Conservation (phyloP, 2,888 invertebrate species). For the Pheosia tremula region DNA sequence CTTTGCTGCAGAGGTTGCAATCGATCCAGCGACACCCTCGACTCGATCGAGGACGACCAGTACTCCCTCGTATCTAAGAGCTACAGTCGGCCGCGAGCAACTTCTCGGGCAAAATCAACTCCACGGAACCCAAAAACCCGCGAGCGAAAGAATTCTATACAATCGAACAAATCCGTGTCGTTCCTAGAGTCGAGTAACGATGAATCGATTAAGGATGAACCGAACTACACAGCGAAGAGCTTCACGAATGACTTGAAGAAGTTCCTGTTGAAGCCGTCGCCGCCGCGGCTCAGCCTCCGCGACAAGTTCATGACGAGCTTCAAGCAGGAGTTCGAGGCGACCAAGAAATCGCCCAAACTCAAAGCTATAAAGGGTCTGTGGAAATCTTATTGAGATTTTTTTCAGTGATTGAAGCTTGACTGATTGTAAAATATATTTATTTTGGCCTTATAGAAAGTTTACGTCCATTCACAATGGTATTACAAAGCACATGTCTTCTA, state of each 20-base stretch:
- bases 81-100: constrained; percentile 57
- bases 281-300: constrained; percentile 72
- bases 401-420: constrained; percentile 20
- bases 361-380: constrained; percentile 80
- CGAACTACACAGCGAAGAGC: constrained; percentile 80
- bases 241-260: constrained; percentile 80
- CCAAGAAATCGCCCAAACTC: constrained; percentile 75
- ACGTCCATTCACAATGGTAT: no score
- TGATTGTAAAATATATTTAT: not conserved
- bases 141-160: constrained; percentile 73
- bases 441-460: no score
- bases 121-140: constrained; percentile 40
- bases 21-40: constrained; percentile 70
- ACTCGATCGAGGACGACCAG: constrained; percentile 70
- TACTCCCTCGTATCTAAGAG: constrained; percentile 70
- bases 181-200: constrained; percentile 76
- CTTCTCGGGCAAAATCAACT: constrained; percentile 51
- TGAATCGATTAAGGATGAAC: constrained; percentile 71
- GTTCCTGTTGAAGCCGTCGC: constrained; percentile 73
- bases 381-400: constrained; percentile 72
- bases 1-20: constrained; percentile 71
- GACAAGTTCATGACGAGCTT: constrained; percentile 79
- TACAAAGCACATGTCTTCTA: no score
- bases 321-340: constrained; percentile 77
- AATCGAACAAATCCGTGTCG: constrained; percentile 79